These are phyloP conservation scores for Heliangelus exortis DNA, from an alignment of 2,797 vertebrate genomes.

Conservation along the genomic window DNA sequence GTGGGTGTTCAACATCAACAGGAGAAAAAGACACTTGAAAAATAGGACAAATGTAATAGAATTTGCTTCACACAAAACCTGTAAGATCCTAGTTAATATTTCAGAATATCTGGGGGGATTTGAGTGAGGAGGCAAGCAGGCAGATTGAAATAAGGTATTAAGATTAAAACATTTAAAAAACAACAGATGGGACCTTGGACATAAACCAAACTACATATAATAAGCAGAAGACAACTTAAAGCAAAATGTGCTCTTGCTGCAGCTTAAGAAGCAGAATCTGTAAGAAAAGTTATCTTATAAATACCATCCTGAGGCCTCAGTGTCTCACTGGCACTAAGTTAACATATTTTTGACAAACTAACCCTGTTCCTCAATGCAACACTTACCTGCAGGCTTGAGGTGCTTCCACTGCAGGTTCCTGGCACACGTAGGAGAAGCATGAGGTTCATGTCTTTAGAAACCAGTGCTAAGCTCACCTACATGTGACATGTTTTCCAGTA, in stretches of 20 bases:
- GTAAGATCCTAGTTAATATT: conserved; percentile 35
- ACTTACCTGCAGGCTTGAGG: neutral
- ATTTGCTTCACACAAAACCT: conserved; percentile 31
- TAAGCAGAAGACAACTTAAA: neutral
- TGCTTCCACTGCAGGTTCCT: neutral
- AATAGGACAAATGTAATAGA: conserved; percentile 28
- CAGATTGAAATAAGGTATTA: conserved; percentile 56
- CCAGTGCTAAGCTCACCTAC: neutral
- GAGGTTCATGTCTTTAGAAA: neutral
- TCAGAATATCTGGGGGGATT: conserved; percentile 16
- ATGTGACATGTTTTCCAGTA: neutral
- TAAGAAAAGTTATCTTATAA: neutral
- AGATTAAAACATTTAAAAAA: conserved; percentile 55
- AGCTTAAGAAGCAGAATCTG: neutral
- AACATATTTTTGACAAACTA: neutral
- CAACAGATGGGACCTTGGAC: conserved; percentile 49
- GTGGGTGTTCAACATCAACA: conserved; percentile 17
- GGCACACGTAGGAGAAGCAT: neutral
- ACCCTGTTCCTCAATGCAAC: neutral
- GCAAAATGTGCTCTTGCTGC: neutral
- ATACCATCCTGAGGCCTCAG: neutral
- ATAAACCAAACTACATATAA: neutral
- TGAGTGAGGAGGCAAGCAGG: conserved; percentile 38
- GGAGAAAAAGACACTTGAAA: neutral
- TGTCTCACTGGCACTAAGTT: neutral